phyloP scores from a whole-genome alignment of 2,797 vertebrate genomes.

The Halcyon chelicuti region DNA sequence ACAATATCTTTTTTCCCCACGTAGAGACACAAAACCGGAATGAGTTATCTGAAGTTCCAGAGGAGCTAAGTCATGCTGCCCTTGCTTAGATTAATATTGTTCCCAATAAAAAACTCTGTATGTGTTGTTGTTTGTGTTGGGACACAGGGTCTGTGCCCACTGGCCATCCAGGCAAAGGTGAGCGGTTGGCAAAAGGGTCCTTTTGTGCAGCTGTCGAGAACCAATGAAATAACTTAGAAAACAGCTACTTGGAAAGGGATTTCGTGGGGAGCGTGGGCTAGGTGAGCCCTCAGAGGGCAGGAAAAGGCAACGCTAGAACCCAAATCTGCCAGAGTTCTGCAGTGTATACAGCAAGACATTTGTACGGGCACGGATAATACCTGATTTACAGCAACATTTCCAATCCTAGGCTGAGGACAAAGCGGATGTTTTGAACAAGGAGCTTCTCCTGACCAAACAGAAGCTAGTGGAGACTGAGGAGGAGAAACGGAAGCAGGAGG shows the following conservation, averaged over 20 bases:
- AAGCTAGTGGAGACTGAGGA: slow-evolving; percentile 95
- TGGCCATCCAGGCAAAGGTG: not conserved
- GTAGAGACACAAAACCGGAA: not conserved
- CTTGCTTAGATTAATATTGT: not conserved
- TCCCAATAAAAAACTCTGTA: not conserved
- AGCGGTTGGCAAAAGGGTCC: not conserved
- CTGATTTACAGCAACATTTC: not conserved
- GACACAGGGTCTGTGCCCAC: not conserved
- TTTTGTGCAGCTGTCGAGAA: not conserved
- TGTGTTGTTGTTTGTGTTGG: not conserved
- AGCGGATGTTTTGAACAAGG: slow-evolving; percentile 96
- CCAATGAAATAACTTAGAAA: not conserved
- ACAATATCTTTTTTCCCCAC: not conserved
- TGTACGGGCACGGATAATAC: not conserved
- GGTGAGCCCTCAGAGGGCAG: not conserved
- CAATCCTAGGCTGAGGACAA: slow-evolving; percentile 93
- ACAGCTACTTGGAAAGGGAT: not conserved
- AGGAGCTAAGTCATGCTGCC: not conserved
- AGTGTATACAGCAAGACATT: not conserved
- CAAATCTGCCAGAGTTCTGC: not conserved
- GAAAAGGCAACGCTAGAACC: not conserved
- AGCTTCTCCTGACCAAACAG: slow-evolving; percentile 95
- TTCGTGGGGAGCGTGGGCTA: not conserved
- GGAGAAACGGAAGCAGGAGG: slow-evolving; percentile 94
- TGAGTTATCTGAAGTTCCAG: not conserved